These are phyloP conservation scores for Onychostoma macrolepis DNA, from an alignment of 2,113 vertebrate species.

Conservation along the genomic window DNA sequence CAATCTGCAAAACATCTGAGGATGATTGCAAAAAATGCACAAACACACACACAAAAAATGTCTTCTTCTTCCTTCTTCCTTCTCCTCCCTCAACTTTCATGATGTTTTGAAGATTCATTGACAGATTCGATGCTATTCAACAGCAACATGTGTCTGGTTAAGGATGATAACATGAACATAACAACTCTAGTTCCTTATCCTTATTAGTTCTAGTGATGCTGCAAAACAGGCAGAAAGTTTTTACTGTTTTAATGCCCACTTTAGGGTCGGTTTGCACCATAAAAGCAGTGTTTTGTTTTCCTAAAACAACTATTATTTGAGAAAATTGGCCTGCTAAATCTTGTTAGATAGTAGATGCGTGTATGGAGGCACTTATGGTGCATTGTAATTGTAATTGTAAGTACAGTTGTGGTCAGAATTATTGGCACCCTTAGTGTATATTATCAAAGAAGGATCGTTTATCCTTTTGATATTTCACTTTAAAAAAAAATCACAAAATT, in stretches of 20 bases:
- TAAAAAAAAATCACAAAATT: too few species aligned
- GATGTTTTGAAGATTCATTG: neutral
- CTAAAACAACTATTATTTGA: neutral
- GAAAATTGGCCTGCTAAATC: neutral
- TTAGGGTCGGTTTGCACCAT: neutral
- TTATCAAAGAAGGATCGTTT: too few species aligned
- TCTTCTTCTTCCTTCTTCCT: neutral
- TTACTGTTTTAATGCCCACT: neutral
- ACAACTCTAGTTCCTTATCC: neutral
- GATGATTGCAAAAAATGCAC: neutral
- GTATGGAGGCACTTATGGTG: neutral
- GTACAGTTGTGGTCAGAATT: neutral
- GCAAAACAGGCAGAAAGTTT: neutral
- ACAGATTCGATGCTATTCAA: neutral
- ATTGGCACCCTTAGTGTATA: too few species aligned
- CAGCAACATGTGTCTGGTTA: neutral
- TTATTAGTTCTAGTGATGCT: neutral
- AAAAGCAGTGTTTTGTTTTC: constrained; percentile 1
- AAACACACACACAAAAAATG: neutral
- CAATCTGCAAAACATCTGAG: neutral
- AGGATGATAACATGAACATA: neutral
- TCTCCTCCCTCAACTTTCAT: neutral
- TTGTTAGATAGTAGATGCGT: neutral
- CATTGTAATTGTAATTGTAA: neutral
- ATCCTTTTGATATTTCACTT: too few species aligned